Evolutionary conservation across 2,888 invertebrate genomes (phyloP).

Genomic region (Folsomia manolachei): DNA sequence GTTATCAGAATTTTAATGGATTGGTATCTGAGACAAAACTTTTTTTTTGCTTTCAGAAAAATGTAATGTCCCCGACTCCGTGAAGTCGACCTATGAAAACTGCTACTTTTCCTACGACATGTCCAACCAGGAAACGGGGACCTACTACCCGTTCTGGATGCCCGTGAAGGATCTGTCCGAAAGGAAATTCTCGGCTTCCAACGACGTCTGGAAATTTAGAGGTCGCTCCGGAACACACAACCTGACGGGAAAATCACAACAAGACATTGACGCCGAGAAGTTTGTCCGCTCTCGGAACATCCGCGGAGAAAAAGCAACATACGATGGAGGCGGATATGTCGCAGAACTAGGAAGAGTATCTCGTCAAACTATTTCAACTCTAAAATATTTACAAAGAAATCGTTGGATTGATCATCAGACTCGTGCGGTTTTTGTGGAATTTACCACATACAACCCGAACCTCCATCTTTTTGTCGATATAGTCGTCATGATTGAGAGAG

Average conservation of each 20-base stretch:
- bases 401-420: slow-evolving; percentile 39
- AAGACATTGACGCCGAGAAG: too few relatives aligned
- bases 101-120: slow-evolving; percentile 16
- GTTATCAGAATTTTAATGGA: too few relatives aligned
- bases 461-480: slow-evolving; percentile 39
- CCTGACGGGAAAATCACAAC: too few relatives aligned
- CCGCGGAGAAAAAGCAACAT: slow-evolving; percentile 24
- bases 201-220: slow-evolving; percentile 39
- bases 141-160: slow-evolving; percentile 30
- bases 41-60: neutral
- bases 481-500: slow-evolving; percentile 29
- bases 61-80: neutral
- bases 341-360: slow-evolving; percentile 31
- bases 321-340: slow-evolving; percentile 41
- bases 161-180: neutral
- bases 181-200: slow-evolving; percentile 11
- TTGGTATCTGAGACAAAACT: too few relatives aligned
- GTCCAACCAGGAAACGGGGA: slow-evolving; percentile 23
- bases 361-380: slow-evolving; percentile 22
- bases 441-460: slow-evolving; percentile 33
- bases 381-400: slow-evolving; percentile 25
- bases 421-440: slow-evolving; percentile 36
- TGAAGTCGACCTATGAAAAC: neutral
- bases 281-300: slow-evolving; percentile 12
- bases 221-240: neutral